These are phyloP conservation scores for Leptinotarsa peninsularis DNA, from an alignment of 2,888 invertebrate genomes.

Conservation along the genomic window DNA sequence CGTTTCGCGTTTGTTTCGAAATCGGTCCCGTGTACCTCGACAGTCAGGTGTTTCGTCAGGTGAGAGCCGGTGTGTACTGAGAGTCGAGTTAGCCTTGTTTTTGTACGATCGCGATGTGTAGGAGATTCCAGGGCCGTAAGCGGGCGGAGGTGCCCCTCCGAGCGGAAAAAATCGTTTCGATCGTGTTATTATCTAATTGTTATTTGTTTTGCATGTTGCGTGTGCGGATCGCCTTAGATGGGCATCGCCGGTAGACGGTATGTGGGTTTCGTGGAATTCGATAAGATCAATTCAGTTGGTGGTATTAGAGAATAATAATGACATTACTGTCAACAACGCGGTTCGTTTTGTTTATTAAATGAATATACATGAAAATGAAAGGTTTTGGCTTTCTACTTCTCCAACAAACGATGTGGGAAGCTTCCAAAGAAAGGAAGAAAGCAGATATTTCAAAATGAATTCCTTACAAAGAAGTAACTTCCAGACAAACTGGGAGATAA, in stretches of 20 bases:
- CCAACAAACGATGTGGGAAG: no score
- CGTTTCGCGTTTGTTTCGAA: slow-evolving; percentile 30
- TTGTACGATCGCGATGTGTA: slow-evolving; percentile 52
- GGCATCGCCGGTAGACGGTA: slow-evolving; percentile 28
- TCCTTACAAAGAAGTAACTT: no score
- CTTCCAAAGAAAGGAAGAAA: no score
- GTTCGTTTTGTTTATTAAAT: no score
- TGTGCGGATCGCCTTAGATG: slow-evolving; percentile 42
- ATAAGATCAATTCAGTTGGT: not conserved
- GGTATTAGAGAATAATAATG: not conserved
- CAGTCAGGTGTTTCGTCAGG: slow-evolving; percentile 64
- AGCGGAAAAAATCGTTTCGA: slow-evolving; percentile 29
- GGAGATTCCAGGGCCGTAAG: slow-evolving; percentile 60
- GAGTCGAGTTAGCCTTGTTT: slow-evolving; percentile 55
- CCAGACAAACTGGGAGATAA: no score
- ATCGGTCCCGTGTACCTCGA: slow-evolving; percentile 43
- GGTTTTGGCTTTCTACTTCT: no score
- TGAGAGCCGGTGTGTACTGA: slow-evolving; percentile 62
- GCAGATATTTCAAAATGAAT: no score
- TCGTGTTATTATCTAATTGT: slow-evolving; percentile 23
- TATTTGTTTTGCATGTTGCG: slow-evolving; percentile 27
- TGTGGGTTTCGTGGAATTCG: not conserved
- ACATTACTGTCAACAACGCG: no score
- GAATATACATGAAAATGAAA: no score
- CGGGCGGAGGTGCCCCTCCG: slow-evolving; percentile 35